These are phyloP conservation scores for Lindbergichthys nudifrons DNA, from an alignment of 2,797 vertebrate species.

Conservation along the genomic window DNA sequence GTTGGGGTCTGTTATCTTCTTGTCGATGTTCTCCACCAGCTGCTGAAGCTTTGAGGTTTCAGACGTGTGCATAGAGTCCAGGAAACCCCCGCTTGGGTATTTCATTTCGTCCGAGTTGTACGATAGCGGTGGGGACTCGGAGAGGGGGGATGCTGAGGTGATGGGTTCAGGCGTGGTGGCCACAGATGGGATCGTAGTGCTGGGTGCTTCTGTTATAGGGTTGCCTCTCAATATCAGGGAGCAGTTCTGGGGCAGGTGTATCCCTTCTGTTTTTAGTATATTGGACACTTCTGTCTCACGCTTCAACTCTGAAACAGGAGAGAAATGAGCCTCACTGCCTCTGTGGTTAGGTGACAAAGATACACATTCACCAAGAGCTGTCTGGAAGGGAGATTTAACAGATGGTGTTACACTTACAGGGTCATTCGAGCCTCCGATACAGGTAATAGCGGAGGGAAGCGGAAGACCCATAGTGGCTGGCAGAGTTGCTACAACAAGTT, in stretches of 20 bases:
- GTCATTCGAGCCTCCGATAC: constrained; percentile 86
- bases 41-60: constrained; percentile 99
- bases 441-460: constrained; percentile 87
- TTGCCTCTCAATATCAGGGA: constrained; percentile 74
- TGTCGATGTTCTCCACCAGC: constrained; percentile 98
- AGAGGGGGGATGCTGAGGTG: constrained; percentile 75
- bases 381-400: constrained; percentile 90
- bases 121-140: constrained; percentile 83
- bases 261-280: constrained; percentile 85
- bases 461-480: constrained; percentile 88
- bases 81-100: constrained; percentile 85
- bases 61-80: constrained; percentile 92
- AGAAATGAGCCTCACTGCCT: constrained; percentile 83
- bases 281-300: constrained; percentile 69
- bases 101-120: constrained; percentile 86
- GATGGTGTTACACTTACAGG: constrained; percentile 90
- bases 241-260: constrained; percentile 82
- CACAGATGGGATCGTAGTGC: constrained; percentile 55
- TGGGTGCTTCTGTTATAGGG: constrained; percentile 57
- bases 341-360: constrained; percentile 89
- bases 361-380: constrained; percentile 89
- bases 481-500: constrained; percentile 89
- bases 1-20: constrained; percentile 94
- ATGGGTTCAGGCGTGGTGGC: constrained; percentile 77
- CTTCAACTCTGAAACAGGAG: constrained; percentile 80